Base-by-base conservation (phyloP, 35 echinoderm and acorn worm genomes). In the Apostichopus californicus region DNA sequence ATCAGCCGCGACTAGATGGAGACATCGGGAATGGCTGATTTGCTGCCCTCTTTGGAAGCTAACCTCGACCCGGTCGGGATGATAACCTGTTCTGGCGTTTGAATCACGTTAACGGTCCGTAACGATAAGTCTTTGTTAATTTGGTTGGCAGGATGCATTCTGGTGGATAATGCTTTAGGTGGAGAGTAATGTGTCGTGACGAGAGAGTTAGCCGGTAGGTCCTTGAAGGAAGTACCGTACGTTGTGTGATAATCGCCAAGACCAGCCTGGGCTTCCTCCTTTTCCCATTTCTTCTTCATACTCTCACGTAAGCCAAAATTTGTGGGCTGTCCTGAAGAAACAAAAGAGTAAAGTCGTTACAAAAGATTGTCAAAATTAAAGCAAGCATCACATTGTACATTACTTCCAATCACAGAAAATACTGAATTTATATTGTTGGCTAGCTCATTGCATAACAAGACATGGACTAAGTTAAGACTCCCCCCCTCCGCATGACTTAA, bases 91-190 rank as follows among this genome's bases (percentile, higher is more conserved):
- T 98, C 92, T 25, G 96, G 94, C n/a, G 96, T 98, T 68, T 95
- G 94, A 59, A 98, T 83, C 10, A 95, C 92, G 54, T 92, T 94
- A 0, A 95, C 79, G 46, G 87, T 98, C 24, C 97, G 60, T 52
- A 99, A 87, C 53, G 78, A 73, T 25, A 96, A 84, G 92, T 99
- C 97, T 82, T 96, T 99, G 75, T 99, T 96, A 58, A 96, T 96
- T 88, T 92, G 94, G 89, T 99, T 99, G 0, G 80, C 89, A 6
- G 88, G 91, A 77, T 99, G 97, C 81, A 99, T 94, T 8, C 92
- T 54, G 22, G 97, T 94, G 22, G 97, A 99, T 28, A 96, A 73
- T 15, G 93, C 83, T 81, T 89, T 96, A 17, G 93, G 95, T 70
- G 97, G 93, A 26, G 97, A 86, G 56, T 92, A 99, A 81, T 99